These are phyloP conservation scores for Spinibarbus caldwelli DNA, from an alignment of 2,797 vertebrate genomes.

Conservation along the genomic window DNA sequence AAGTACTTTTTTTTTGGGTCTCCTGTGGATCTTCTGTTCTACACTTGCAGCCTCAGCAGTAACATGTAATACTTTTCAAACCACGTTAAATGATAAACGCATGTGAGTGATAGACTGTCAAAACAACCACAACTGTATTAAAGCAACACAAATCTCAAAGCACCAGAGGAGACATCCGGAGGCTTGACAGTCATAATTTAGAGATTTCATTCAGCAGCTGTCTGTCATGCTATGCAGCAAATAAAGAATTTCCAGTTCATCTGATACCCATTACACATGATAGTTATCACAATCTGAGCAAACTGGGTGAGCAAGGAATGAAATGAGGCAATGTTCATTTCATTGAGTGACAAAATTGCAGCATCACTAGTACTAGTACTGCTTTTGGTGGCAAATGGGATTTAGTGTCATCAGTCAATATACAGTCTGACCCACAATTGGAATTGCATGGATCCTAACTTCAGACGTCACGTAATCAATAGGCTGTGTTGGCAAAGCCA, in stretches of 20 bases:
- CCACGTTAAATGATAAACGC: constrained; percentile 14
- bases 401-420: constrained; percentile 34
- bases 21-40: neutral
- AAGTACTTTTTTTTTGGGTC: neutral
- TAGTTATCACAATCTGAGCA: neutral
- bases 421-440: constrained; percentile 22
- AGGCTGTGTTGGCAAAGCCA: constrained; percentile 6
- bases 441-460: constrained; percentile 1
- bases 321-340: neutral
- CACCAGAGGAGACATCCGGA: constrained; percentile 12
- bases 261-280: neutral
- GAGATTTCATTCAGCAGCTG: neutral
- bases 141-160: constrained; percentile 5
- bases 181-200: constrained; percentile 28
- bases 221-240: neutral
- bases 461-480: constrained; percentile 37
- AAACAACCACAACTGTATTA: constrained; percentile 13
- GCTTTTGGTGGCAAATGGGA: constrained; percentile 14
- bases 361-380: neutral
- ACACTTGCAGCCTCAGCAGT: constrained; percentile 36
- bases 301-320: neutral
- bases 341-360: constrained; percentile 1
- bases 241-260: constrained; percentile 1
- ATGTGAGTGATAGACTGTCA: neutral
- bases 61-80: constrained; percentile 8